phyloP scores from a whole-genome alignment of 2,888 invertebrate genomes.

The Rhamphomyia laevipes region DNA sequence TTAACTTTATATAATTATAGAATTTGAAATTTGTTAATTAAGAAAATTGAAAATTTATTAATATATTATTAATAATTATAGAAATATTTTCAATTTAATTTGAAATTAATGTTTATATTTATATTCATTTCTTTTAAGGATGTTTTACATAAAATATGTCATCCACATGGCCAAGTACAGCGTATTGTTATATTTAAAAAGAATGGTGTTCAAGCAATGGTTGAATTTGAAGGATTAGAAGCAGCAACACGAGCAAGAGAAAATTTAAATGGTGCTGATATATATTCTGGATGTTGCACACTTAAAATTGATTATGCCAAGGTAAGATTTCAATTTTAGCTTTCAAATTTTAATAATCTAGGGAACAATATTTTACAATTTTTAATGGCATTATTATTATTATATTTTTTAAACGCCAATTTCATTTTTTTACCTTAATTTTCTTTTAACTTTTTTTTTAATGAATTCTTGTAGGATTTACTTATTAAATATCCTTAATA shows the following conservation, averaged over 20 bases:
- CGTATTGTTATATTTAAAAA: constrained; percentile 99
- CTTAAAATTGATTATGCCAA: constrained; percentile 98
- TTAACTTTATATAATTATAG: too few species aligned
- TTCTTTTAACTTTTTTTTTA: too few species aligned
- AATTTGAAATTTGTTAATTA: not conserved
- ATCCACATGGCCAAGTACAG: constrained; percentile 87
- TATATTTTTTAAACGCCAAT: too few species aligned
- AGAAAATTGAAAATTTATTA: not conserved
- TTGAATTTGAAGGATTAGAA: constrained; percentile 94
- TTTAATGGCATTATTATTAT: too few species aligned
- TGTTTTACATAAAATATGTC: constrained; percentile 94
- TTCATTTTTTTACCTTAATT: too few species aligned
- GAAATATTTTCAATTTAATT: too few species aligned
- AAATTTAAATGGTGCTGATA: constrained; percentile 93
- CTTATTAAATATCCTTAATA: too few species aligned
- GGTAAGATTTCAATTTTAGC: constrained; percentile 56
- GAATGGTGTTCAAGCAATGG: constrained; percentile 97
- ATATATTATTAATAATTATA: not conserved
- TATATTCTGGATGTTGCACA: constrained; percentile 98
- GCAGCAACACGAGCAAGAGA: constrained; percentile 91
- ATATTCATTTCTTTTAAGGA: constrained; percentile 63
- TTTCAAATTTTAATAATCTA: too few species aligned
- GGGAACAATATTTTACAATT: too few species aligned
- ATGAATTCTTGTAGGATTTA: too few species aligned
- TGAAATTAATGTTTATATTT: too few species aligned